Percentiles rank a stretch among this genome's conserved stretches.
phyloP scores from a whole-genome alignment of 2,797 vertebrate genomes.

The Sebastes steindachneri region DNA sequence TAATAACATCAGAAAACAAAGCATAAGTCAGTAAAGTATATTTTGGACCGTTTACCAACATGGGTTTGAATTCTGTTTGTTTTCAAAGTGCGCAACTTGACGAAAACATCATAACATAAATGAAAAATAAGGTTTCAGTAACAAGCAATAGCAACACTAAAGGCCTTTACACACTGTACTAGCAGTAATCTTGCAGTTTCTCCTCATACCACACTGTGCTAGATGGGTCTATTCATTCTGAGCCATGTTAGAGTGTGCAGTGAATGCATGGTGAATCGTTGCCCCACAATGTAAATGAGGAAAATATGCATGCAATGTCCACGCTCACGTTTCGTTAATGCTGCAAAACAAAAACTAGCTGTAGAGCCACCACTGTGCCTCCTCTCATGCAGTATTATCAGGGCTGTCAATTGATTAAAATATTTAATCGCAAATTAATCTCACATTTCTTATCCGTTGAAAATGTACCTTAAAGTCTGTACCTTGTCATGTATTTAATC shows the following conservation, averaged over 20 bases:
- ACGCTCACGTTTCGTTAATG: not conserved
- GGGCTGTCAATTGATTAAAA: too few species aligned
- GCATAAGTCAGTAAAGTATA: not conserved
- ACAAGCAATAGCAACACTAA: not conserved
- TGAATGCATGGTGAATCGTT: not conserved
- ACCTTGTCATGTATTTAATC: too few species aligned
- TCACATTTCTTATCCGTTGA: too few species aligned
- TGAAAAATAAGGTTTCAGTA: not conserved
- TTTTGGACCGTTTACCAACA: not conserved
- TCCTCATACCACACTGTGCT: not conserved
- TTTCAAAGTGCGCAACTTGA: not conserved
- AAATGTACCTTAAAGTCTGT: too few species aligned
- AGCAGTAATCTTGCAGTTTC: not conserved
- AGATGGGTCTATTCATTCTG: not conserved
- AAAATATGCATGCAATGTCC: not conserved
- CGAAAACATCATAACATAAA: not conserved
- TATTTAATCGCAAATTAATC: too few species aligned
- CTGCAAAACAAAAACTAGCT: not conserved
- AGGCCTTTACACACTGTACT: not conserved
- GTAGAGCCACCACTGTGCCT: not conserved
- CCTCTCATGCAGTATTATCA: too few species aligned
- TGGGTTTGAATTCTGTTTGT: not conserved
- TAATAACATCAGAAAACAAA: constrained; percentile 20
- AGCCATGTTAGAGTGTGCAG: not conserved
- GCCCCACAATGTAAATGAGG: not conserved